Evolutionary conservation across 2,888 invertebrate species (phyloP).

Genomic region (Heliconius aoede): DNA sequence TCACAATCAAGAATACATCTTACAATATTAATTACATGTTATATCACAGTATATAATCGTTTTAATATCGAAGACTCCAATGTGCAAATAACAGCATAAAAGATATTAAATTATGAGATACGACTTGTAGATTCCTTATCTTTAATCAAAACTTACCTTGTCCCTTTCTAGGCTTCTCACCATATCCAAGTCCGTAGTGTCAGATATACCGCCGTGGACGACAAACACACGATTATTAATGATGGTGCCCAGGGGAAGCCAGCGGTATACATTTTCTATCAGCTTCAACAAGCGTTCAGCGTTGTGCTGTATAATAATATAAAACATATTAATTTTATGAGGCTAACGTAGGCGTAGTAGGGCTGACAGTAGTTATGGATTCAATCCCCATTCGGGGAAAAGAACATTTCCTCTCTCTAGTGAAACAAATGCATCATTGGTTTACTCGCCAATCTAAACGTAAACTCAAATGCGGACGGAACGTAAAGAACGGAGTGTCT

Average conservation of each 20-base stretch:
- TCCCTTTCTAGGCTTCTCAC: slow-evolving; percentile 92
- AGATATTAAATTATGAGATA: background rate
- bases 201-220: slow-evolving; percentile 96
- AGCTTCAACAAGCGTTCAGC: slow-evolving; percentile 90
- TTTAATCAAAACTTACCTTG: slow-evolving; percentile 83
- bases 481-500: too few species aligned
- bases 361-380: background rate
- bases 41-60: background rate
- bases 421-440: background rate
- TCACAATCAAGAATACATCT: background rate
- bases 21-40: background rate
- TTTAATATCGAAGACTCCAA: background rate
- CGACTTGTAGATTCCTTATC: background rate
- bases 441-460: background rate
- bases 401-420: background rate
- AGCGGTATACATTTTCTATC: slow-evolving; percentile 95
- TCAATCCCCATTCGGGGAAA: background rate
- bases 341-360: too few species aligned
- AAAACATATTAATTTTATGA: background rate
- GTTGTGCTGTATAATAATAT: slow-evolving; percentile 85
- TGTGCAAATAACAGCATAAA: background rate
- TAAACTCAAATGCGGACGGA: too few species aligned
- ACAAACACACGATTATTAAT: slow-evolving; percentile 95
- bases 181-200: slow-evolving; percentile 92
- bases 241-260: slow-evolving; percentile 95